Evolutionary conservation across 1,140 invertebrate genomes (phyloP).

Genomic region (Cataglyphis hispanica): DNA sequence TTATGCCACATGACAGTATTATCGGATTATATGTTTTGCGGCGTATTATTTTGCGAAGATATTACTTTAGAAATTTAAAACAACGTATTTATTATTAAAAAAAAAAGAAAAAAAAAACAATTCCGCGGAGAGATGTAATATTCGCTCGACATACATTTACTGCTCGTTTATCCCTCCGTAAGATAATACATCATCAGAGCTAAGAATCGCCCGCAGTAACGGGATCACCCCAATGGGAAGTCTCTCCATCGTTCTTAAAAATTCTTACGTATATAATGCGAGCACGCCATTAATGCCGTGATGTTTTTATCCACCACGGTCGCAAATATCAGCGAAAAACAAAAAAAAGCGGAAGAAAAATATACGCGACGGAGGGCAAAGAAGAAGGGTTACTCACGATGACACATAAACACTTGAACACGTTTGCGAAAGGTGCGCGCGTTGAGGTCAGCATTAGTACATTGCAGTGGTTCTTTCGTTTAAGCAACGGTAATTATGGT

Average conservation of each 20-base stretch:
- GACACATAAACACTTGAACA: constrained; percentile 13
- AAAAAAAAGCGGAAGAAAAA: neutral
- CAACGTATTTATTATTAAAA: neutral
- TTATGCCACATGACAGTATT: neutral
- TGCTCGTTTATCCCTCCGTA: neutral
- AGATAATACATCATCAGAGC: constrained; percentile 14
- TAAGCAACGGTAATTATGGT: constrained; percentile 17
- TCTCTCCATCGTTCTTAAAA: neutral
- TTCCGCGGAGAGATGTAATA: neutral
- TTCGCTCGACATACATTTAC: neutral
- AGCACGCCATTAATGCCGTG: neutral
- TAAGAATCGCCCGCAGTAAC: neutral
- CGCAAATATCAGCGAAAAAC: neutral
- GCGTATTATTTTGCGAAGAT: neutral
- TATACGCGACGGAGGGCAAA: no score
- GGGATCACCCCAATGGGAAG: neutral
- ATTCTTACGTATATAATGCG: neutral
- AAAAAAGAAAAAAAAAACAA: neutral
- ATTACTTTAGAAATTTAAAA: constrained; percentile 15
- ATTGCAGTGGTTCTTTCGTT: neutral
- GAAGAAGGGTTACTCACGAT: neutral
- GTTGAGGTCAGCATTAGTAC: neutral
- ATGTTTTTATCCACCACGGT: neutral
- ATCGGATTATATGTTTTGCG: constrained; percentile 34
- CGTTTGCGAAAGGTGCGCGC: neutral